phyloP scores from a whole-genome alignment of 1,140 invertebrate species.

The Diploscapter pachys region DNA sequence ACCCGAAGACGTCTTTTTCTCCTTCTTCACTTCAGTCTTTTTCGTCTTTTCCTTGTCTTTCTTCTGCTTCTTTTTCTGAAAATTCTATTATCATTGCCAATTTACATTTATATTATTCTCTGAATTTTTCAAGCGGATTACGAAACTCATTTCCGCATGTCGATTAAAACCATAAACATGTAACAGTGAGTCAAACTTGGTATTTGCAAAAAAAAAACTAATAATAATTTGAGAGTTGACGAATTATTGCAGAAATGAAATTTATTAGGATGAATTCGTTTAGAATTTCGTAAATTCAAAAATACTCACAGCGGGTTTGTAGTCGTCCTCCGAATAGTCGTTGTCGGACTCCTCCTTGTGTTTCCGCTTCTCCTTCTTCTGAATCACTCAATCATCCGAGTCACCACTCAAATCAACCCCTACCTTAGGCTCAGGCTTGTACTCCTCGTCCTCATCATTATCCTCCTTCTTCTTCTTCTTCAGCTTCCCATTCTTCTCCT shows the following conservation, averaged over 20 bases:
- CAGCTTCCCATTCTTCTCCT: constrained; percentile 14
- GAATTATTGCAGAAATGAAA: too few species aligned
- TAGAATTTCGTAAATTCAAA: background rate
- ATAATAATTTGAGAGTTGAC: too few species aligned
- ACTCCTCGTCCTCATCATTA: constrained; percentile 35
- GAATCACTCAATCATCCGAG: background rate
- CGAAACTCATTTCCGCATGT: background rate
- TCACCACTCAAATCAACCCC: background rate
- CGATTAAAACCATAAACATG: background rate
- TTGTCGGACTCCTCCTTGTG: background rate
- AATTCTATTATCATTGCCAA: constrained; percentile 27
- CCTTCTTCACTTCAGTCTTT: constrained; percentile 28
- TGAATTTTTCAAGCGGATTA: background rate
- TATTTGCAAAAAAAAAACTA: too few species aligned
- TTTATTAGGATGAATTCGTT: too few species aligned
- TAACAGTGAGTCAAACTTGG: background rate
- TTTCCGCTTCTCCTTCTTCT: constrained; percentile 11
- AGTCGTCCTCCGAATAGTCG: background rate
- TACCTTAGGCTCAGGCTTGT: constrained; percentile 31
- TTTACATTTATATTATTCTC: background rate
- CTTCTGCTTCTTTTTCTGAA: constrained; percentile 39
- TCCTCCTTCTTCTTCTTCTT: constrained; percentile 23
- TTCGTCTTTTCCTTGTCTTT: constrained; percentile 14
- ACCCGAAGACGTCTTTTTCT: background rate
- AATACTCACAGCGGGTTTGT: constrained; percentile 7